Base-by-base conservation (phyloP, 2,888 invertebrate genomes). In the Candidula unifasciata region DNA sequence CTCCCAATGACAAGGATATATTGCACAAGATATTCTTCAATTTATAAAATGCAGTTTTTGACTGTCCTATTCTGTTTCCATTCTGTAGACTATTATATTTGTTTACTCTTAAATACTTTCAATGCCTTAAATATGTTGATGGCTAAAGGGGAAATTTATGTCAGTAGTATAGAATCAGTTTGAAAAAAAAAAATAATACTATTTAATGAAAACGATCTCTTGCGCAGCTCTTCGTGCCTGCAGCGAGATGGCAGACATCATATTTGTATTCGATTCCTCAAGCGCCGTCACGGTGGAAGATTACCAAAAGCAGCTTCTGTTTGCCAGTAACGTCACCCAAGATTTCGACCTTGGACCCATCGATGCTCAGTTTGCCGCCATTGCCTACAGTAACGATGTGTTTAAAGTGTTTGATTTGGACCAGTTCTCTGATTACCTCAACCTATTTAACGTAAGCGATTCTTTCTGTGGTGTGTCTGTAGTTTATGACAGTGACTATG, bases 211-310 rank as follows among this genome's bases (percentile, higher is more conserved):
- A n/a, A n/a, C n/a, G 44, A 10, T 10, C 13, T 44, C 44, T 44
- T 44, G 44, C 13, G 44, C 44, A 44, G 30, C 30, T 54, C 54
- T 30, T 18, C 64, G 37, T 78, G 57, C 77, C 10, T 78, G 77
- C 64, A 78, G 77, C 60, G 77, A 78, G 27, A 60, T 60, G 60
- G 77, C 77, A 24, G 77, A 78, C 64, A 78, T 78, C 77, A 60
- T 78, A 35, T 78, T 78, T 37, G 77, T 78, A 24, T 60, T 78
- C 3, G 77, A 78, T 64, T 78, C 77, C 21, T 64, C 77, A n/a
- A 52, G 52, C 37, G 24, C 60, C 37, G 37, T 78, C 60, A n/a
- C 77, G 24, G 2, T 6, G n/a, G 77, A 60, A 2, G 64, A 78
- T 13, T 78, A 78, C 35, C 44, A 78, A 16, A 35, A 64, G 35